These are phyloP conservation scores for Drepana arcuata DNA, from an alignment of 1,140 invertebrate species.

Conservation along the genomic window DNA sequence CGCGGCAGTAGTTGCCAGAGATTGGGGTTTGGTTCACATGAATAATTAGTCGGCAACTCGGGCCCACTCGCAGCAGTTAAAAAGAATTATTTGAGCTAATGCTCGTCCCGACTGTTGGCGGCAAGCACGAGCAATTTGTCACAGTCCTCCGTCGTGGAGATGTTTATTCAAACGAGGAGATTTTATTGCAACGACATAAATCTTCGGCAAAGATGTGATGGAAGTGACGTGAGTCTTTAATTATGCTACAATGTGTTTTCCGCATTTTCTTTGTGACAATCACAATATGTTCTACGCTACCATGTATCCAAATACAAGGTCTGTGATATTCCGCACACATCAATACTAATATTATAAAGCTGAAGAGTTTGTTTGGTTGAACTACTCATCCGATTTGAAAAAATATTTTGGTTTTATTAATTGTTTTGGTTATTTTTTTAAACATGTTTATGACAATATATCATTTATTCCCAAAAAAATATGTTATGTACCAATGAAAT, in stretches of 20 bases:
- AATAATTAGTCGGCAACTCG: conserved; percentile 38
- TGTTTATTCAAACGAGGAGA: conserved; percentile 66
- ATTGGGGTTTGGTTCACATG: no score
- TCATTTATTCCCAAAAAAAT: no score
- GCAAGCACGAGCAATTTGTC: conserved; percentile 49
- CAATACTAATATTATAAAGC: no score
- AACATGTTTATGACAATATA: no score
- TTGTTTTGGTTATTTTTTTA: no score
- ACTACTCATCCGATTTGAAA: no score
- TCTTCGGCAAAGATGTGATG: conserved; percentile 38
- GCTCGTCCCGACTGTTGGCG: conserved; percentile 47
- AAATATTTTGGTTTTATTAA: no score
- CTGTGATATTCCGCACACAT: no score
- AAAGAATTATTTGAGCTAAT: conserved; percentile 57
- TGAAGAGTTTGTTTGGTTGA: no score
- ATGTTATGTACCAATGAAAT: no score
- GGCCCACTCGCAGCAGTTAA: conserved; percentile 31
- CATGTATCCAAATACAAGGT: no score
- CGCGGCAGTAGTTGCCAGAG: conserved; percentile 5
- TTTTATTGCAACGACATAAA: conserved; percentile 57
- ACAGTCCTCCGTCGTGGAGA: conserved; percentile 33
- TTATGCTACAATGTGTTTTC: conserved; percentile 35
- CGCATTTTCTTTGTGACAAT: conserved; percentile 16
- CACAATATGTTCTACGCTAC: no score
- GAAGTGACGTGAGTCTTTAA: conserved; percentile 41